Conservation (phyloP, 1,140 invertebrate species). For the Heterodera carotae region DNA sequence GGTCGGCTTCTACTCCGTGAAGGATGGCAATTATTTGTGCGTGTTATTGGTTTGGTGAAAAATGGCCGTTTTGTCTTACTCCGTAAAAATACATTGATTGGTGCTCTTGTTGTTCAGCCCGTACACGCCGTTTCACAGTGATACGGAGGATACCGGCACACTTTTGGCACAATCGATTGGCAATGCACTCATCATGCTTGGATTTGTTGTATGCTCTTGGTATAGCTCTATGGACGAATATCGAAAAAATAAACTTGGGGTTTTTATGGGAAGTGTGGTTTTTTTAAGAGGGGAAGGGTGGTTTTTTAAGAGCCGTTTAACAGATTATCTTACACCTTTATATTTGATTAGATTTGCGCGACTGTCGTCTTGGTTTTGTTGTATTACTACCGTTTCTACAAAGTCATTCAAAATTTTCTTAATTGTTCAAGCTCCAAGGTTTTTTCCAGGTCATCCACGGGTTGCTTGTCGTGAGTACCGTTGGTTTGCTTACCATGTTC, state of each 20-base stretch:
- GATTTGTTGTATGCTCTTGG: conserved; percentile 81
- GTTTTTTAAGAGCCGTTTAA: too few species aligned
- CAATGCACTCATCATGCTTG: conserved; percentile 89
- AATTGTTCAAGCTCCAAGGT: conserved; percentile 31
- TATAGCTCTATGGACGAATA: too few species aligned
- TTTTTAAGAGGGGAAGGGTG: too few species aligned
- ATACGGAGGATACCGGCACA: conserved; percentile 81
- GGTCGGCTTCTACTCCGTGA: conserved; percentile 85
- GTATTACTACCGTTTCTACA: conserved; percentile 94
- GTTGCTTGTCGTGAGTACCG: conserved; percentile 91
- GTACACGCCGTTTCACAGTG: conserved; percentile 92
- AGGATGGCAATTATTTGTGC: conserved; percentile 84
- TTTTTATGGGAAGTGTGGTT: too few species aligned
- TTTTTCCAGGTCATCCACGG: conserved; percentile 78
- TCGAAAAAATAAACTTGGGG: too few species aligned
- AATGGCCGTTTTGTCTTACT: neutral
- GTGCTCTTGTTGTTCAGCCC: conserved; percentile 71
- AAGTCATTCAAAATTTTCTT: conserved; percentile 71
- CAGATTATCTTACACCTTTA: too few species aligned
- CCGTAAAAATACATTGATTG: neutral
- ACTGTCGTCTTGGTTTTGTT: conserved; percentile 88
- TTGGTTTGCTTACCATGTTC: conserved; percentile 91
- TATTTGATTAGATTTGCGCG: conserved; percentile 72
- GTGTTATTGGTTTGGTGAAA: conserved; percentile 64
- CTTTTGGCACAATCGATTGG: conserved; percentile 93